Percentiles rank a stretch among this genome's conserved stretches.
Evolutionary conservation across 2,888 invertebrate species (phyloP).

Genomic region (Callyntrura sp.): DNA sequence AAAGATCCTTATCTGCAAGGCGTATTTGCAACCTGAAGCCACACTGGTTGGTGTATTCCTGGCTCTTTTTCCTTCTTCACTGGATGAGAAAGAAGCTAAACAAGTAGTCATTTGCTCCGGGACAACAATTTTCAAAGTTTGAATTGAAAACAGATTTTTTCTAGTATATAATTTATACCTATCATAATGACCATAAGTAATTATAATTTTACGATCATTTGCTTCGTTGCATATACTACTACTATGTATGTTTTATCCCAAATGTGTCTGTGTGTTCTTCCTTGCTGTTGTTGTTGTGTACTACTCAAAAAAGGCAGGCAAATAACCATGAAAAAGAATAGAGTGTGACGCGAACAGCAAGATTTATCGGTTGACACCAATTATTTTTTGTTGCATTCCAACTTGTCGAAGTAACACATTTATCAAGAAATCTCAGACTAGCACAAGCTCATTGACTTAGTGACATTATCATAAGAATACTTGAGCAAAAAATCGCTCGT

Average conservation of each 20-base stretch:
- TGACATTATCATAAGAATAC: slow-evolving; percentile 12
- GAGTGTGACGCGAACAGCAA: neutral
- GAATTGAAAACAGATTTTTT: slow-evolving; percentile 18
- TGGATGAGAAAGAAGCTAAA: neutral
- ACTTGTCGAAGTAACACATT: slow-evolving; percentile 46
- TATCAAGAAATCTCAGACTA: slow-evolving; percentile 36
- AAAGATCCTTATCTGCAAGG: slow-evolving; percentile 65
- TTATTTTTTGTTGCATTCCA: slow-evolving; percentile 67
- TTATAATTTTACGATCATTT: slow-evolving; percentile 56
- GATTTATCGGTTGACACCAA: slow-evolving; percentile 77
- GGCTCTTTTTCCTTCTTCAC: slow-evolving; percentile 10
- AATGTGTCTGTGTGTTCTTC: neutral
- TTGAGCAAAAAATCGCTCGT: neutral
- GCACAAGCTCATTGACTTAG: neutral
- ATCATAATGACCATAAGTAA: slow-evolving; percentile 43
- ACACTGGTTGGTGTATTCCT: slow-evolving; percentile 29
- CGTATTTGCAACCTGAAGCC: slow-evolving; percentile 61
- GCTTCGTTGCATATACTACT: slow-evolving; percentile 32
- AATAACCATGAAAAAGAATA: slow-evolving; percentile 4
- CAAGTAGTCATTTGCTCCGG: neutral
- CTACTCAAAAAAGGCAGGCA: neutral
- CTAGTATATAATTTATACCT: slow-evolving; percentile 33
- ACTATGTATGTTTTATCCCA: neutral
- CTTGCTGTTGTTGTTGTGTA: neutral
- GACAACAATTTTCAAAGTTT: neutral